Percentiles rank a stretch among this genome's conserved stretches.
phyloP scores from a whole-genome alignment of 37 sponge, comb jelly and placozoan species.

The Haliclona indistincta region DNA sequence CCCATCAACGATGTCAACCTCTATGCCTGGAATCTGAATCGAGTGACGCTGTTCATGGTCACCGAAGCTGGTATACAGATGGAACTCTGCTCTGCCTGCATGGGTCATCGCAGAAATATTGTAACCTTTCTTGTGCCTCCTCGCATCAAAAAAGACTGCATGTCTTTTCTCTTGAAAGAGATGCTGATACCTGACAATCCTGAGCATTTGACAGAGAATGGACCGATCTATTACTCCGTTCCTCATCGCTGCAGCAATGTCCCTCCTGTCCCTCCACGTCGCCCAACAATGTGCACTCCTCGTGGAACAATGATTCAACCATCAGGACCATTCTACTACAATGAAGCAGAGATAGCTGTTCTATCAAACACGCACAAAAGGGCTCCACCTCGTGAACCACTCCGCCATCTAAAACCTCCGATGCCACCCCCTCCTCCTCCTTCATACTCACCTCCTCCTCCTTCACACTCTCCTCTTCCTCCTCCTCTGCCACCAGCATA shows the following conservation, averaged over 20 bases:
- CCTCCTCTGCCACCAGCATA: too few relatives aligned
- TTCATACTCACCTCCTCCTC: neutral
- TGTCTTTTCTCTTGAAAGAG: conserved; percentile 43
- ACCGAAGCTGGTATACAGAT: conserved; percentile 56
- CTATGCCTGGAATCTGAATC: conserved; percentile 64
- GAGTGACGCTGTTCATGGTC: conserved; percentile 33
- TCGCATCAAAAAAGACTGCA: conserved; percentile 27
- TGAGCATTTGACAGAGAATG: conserved; percentile 6
- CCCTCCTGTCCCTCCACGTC: too few relatives aligned
- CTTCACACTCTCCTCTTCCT: conserved; percentile 10
- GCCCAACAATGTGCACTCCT: too few relatives aligned
- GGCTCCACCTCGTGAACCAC: conserved; percentile 16
- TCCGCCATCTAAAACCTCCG: neutral
- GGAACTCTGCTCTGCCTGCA: conserved; percentile 48
- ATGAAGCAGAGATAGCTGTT: too few relatives aligned
- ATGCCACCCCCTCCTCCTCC: neutral
- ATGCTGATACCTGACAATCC: conserved; percentile 21
- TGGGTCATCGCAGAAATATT: neutral
- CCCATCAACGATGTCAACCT: conserved; percentile 60
- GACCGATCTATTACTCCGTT: conserved; percentile 14
- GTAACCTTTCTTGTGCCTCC: conserved; percentile 45
- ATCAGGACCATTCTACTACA: too few relatives aligned
- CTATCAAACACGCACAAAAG: too few relatives aligned
- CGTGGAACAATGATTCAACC: too few relatives aligned
- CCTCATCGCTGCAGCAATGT: conserved; percentile 3